Base-by-base conservation (phyloP, 2,113 vertebrate species). In the Pimephales promelas region DNA sequence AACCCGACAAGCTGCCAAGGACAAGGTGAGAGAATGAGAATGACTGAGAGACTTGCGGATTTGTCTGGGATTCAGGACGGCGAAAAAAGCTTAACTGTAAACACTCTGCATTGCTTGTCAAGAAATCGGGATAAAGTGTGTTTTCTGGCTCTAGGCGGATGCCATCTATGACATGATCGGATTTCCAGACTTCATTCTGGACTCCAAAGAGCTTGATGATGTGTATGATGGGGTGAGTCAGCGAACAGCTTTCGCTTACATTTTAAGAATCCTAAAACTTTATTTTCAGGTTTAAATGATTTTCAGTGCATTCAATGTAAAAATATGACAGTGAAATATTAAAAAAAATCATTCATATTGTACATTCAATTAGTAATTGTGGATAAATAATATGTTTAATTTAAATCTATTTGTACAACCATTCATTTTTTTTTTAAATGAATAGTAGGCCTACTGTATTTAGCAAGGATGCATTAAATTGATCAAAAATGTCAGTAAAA, bases 141-240 rank as follows among this genome's bases (percentile, higher is more conserved):
- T 61, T 40, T 28, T 59, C 40, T 59, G 31, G 9, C 34, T 78
- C 85, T 3, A 99, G 98, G 98, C 97, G 0, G 98, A 99, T 0
- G 94, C 97, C 7, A 98, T 99, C 89, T 99, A 99, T 0, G 97
- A 99, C 75, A 99, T 99, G 98, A 99, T 99, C 0, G 98, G 98
- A 54, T 99, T 99, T 90, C 98, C 98, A 0, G 97, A 99, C 87
- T 99, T 99, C 92, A 99, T 99, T 86, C 92, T 98, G 88, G 97
- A 99, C 49, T 90, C 95, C 75, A 99, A 98, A 88, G 97, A 99
- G 87, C 90, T 99, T 90, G 98, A 99, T 0, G 97, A 99, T 31
- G 96, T 99, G 82, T 99, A 98, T 4, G 97, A 99, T 2, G 97
- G 97, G 91, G 97, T 98, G 92, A 90, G 96, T 11, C 45, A 57